Evolutionary conservation across 53 echinoderm and acorn worm genomes (phyloP).

Genomic region (Henricia sp.): DNA sequence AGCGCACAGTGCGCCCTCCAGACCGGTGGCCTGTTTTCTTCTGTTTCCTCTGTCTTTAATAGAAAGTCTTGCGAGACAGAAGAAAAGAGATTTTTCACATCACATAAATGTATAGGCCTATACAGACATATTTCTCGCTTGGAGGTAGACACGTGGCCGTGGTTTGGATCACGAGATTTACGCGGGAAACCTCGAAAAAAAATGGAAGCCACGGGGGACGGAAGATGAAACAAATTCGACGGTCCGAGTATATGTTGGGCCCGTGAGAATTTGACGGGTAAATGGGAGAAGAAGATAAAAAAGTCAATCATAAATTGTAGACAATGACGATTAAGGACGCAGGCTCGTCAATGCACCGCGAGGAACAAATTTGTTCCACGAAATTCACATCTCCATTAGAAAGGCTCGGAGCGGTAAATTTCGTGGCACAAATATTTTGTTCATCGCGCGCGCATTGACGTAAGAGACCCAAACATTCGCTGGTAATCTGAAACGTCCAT

Average conservation of each 20-base stretch:
- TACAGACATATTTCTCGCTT: constrained; percentile 49
- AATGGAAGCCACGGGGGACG: not conserved
- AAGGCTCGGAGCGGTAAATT: no score
- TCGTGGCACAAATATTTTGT: no score
- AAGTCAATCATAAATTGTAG: not conserved
- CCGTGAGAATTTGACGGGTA: constrained; percentile 36
- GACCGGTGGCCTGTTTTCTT: not conserved
- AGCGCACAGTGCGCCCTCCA: not conserved
- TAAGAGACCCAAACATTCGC: no score
- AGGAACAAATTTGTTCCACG: no score
- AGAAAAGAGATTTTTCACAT: constrained; percentile 35
- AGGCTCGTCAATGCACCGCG: not conserved
- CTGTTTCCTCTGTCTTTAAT: no score
- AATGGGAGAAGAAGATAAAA: not conserved
- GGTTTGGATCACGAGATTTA: constrained; percentile 48
- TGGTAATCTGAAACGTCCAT: no score
- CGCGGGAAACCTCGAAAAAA: not conserved
- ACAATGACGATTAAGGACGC: not conserved
- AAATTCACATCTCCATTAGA: no score
- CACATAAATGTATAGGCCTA: constrained; percentile 54
- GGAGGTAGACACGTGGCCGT: constrained; percentile 45
- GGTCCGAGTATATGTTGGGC: not conserved
- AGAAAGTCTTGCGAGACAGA: no score
- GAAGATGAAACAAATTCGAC: constrained; percentile 1
- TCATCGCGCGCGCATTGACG: no score